Evolutionary conservation across 2,113 vertebrate species (phyloP), one percentile per base, ranked within the genome.

Genomic region (Chauna torquata): DNA sequence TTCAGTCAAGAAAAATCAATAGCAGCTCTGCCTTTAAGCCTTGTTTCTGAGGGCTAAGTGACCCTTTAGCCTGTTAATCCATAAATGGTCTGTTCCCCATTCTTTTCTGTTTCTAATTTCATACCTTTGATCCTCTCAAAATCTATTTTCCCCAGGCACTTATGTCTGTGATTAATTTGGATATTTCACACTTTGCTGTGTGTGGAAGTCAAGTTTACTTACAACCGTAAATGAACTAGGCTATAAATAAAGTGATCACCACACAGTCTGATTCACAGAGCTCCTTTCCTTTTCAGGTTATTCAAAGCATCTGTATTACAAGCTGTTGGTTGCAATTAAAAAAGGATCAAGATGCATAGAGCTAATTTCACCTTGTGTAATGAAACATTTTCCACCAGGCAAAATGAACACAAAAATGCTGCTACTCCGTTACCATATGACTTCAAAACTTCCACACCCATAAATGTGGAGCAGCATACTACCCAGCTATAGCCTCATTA

Each of bases 231-330:
- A 91, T 76, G 57, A 96, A 74, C 57, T 36, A 49, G 44, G 57
- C 61, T 94, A 92, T 85, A 92, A 96, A 95, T 94, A 91, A 94
- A 94, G 74, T 65, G 77, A 91, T 94, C 88, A 91, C 74, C 2
- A 1, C 44, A 49, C 36, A 84, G 61, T 87, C n/a, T 71, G 69
- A 92, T 87, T 61, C 70, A 92, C 44, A 30, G 16, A 65, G 24
- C 44, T 82, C 45, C 52, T 86, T 71, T 79, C 61, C n/a, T 82
- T 84, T 92, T n/a, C 72, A 55, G 38, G 40, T 52, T 75, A 1
- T 52, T 40, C 54, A 55, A 89, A 72, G 69, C 28, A 87, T 71
- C 30, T 86, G 11, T 32, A 69, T 54, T 92, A 92, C n/a, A 94
- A 86, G 34, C 50, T 87, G 23, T 57, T 1, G 1, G 38, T 68